Conservation (phyloP, 2,113 vertebrate genomes). For the Cacatua alba region DNA sequence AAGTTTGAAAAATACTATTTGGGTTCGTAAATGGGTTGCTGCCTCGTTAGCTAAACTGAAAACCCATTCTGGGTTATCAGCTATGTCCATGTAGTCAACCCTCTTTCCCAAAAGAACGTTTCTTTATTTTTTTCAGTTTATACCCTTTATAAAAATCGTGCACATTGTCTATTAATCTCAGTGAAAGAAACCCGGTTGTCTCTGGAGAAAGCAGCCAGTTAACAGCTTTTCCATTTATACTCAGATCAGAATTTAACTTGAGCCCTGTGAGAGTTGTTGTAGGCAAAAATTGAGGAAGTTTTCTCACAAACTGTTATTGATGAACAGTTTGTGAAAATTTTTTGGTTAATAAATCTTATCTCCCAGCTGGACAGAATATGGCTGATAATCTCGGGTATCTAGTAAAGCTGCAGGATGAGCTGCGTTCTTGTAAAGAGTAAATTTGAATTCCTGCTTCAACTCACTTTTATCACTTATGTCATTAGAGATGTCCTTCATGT, state of each 20-base stretch:
- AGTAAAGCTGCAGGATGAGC: constrained; percentile 29
- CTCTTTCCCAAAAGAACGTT: neutral
- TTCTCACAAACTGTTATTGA: neutral
- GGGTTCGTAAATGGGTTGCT: neutral
- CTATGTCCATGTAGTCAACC: neutral
- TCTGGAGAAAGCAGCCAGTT: neutral
- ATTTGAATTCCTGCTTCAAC: constrained; percentile 1
- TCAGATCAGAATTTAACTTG: neutral
- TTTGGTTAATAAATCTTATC: neutral
- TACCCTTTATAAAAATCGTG: neutral
- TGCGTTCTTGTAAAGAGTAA: neutral
- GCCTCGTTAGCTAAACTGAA: neutral
- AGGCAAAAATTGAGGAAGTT: neutral
- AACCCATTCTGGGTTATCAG: neutral
- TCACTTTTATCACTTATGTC: constrained; percentile 5
- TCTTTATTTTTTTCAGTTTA: neutral
- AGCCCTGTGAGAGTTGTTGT: neutral
- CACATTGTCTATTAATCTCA: neutral
- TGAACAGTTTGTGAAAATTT: neutral
- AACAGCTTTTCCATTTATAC: neutral
- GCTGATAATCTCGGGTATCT: neutral
- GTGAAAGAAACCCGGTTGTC: neutral
- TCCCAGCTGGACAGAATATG: neutral
- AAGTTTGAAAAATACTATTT: neutral
- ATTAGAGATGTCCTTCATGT: constrained; percentile 12